Evolutionary conservation across 2,797 vertebrate species (phyloP), one percentile per base, ranked within the genome.

Genomic region (Sebastes matsubarae): DNA sequence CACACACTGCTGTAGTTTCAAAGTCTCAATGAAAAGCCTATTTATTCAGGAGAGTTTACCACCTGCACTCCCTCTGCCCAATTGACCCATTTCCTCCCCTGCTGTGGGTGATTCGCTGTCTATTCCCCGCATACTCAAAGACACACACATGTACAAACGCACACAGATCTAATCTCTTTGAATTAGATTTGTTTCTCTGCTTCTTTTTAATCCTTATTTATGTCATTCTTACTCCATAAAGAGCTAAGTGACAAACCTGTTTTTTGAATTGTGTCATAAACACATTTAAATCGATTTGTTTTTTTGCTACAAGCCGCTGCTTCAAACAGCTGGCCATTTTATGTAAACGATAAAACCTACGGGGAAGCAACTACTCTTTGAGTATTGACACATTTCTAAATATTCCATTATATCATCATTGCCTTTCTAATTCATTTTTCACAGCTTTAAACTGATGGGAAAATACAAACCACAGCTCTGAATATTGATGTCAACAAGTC

Each of bases 401-500:
- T 88, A 75, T 78, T 76, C 72, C 68, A 27, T 83, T 78, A 75
- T 34, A 63, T 57, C 36, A 77, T 67, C 24, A 63, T 80, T 80
- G 29, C 27, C 34, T 80, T 79, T 87, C 79, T 77, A 88, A 80
- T 87, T 77, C 25, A 81, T 86, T 88, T 72, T 81, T 71, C 68
- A 72, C 68, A 54, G 65, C 38, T 79, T 70, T 2, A 80, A 69
- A 68, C 24, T 68, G 36, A 79, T 63, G n/a, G 65, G 58, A 69
- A 83, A 90, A 82, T 57, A 82, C 67, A 66, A 66, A 11, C 42
- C 25, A 57, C 61, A 42, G 59, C 58, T 68, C 60, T 67, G 57
- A 87, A 87, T 86, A 86, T 85, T 82, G 80, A 89, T 50, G 67
- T 83, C 81, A 81, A 65, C 77, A 75, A 75, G 75, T 85, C 82